These are phyloP conservation scores for Champsocephalus gunnari DNA, from an alignment of 2,797 vertebrate genomes.

Conservation along the genomic window DNA sequence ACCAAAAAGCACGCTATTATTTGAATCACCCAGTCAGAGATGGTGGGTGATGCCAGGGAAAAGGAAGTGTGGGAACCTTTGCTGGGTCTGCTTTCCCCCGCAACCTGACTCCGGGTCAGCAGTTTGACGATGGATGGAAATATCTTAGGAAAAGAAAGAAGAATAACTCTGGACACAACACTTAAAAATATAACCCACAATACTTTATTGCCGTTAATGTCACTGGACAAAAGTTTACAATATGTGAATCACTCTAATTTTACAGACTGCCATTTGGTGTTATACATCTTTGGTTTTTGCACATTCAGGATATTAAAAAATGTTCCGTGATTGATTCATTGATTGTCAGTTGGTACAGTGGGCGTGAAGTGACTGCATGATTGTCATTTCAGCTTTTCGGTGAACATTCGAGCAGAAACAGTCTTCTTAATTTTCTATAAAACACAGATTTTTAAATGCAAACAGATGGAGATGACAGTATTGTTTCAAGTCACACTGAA, in stretches of 20 bases:
- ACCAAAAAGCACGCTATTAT: no score
- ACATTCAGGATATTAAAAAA: conserved; percentile 53
- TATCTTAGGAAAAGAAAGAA: neutral
- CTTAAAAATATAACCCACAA: conserved; percentile 92
- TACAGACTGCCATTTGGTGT: conserved; percentile 67
- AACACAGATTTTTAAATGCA: conserved; percentile 50
- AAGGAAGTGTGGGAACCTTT: no score
- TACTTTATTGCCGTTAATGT: conserved; percentile 92
- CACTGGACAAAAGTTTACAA: conserved; percentile 85
- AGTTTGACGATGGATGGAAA: no score
- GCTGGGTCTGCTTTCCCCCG: no score
- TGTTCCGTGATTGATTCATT: conserved; percentile 47
- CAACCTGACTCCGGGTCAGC: no score
- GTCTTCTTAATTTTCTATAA: conserved; percentile 38
- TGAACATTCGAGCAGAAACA: conserved; percentile 39
- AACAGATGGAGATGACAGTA: conserved; percentile 59
- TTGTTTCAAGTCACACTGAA: conserved; percentile 88
- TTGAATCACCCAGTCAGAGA: no score
- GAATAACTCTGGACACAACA: conserved; percentile 49
- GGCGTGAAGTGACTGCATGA: conserved; percentile 63
- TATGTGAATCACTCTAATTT: conserved; percentile 73
- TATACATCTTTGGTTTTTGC: conserved; percentile 72
- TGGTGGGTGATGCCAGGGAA: no score
- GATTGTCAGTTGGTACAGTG: conserved; percentile 34
- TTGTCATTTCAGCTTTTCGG: conserved; percentile 69